phyloP scores from a whole-genome alignment of 1,140 invertebrate genomes.

The Drosophila ogumai region DNA sequence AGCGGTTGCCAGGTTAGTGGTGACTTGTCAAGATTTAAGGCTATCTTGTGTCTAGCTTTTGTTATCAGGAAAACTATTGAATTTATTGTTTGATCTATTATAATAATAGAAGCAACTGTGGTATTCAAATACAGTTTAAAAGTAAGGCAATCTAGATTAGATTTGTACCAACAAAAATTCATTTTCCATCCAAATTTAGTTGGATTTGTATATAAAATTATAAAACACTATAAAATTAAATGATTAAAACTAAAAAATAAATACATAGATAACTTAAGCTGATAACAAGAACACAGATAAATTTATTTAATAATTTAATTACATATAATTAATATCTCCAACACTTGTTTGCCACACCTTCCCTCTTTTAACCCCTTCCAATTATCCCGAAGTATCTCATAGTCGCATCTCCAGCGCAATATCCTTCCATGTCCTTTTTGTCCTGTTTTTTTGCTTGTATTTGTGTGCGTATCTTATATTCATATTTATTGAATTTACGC shows the following conservation, averaged over 20 bases:
- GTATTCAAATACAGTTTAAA: neutral
- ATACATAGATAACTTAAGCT: too few relatives aligned
- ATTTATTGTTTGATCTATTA: neutral
- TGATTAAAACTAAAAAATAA: too few relatives aligned
- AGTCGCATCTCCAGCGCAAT: conserved; percentile 18
- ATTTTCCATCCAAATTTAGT: neutral
- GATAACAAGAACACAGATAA: too few relatives aligned
- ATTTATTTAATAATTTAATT: too few relatives aligned
- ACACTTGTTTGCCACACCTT: neutral
- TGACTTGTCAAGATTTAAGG: neutral
- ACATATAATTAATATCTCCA: neutral
- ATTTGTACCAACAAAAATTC: neutral
- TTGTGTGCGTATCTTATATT: conserved; percentile 70
- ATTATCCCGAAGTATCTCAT: neutral
- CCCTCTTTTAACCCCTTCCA: neutral
- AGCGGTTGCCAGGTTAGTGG: neutral
- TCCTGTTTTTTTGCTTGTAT: neutral
- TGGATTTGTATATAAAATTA: neutral
- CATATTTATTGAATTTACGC: conserved; percentile 84
- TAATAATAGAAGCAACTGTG: neutral
- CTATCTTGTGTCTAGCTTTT: neutral
- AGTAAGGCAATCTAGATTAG: neutral
- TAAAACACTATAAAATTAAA: too few relatives aligned
- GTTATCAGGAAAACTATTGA: too few relatives aligned
- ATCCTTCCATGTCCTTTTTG: neutral